Evolutionary conservation across 1,140 invertebrate genomes (phyloP).

Genomic region (Latrodectus geometricus): DNA sequence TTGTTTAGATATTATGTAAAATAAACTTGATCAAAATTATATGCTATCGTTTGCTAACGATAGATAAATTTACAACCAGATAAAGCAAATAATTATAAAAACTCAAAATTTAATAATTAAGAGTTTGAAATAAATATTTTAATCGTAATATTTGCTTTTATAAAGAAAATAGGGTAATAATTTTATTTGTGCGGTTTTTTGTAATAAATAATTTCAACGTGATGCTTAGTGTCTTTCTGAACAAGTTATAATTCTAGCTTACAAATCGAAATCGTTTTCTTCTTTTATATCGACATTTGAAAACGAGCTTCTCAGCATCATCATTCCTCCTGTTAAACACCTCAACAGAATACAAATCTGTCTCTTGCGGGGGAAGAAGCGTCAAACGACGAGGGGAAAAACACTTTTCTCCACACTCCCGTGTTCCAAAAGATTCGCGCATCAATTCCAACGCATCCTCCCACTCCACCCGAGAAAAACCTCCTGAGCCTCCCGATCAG

Average conservation of each 20-base stretch:
- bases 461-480: background rate
- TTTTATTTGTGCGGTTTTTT: background rate
- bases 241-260: background rate
- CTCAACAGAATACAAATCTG: background rate
- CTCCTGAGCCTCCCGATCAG: background rate
- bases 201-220: background rate
- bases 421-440: background rate
- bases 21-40: too few relatives aligned
- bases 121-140: background rate
- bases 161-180: background rate
- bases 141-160: background rate
- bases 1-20: too few relatives aligned
- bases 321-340: background rate
- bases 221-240: background rate
- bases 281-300: background rate
- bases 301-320: background rate
- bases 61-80: too few relatives aligned
- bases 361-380: background rate
- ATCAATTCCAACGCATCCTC: constrained; percentile 1
- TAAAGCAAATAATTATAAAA: too few relatives aligned
- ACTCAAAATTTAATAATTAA: too few relatives aligned
- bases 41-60: too few relatives aligned
- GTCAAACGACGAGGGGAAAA: background rate
- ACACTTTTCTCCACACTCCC: background rate
- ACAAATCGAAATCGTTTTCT: background rate